Conservation (phyloP, 2,888 invertebrate species). For the Stenodema calcarata region DNA sequence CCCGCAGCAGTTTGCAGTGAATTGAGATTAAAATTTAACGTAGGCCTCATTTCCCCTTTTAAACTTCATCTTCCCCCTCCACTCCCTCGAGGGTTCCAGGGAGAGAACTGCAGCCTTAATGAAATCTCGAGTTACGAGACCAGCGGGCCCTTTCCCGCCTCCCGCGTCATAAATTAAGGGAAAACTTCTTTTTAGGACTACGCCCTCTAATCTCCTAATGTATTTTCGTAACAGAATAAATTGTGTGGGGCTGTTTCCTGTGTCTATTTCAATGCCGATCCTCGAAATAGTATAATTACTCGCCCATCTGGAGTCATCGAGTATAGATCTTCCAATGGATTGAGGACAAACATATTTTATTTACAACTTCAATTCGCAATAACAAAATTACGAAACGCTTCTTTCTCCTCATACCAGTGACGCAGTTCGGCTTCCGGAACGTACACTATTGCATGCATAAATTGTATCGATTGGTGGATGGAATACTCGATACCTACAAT, state of each 20-base stretch:
- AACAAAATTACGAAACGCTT: too few relatives aligned
- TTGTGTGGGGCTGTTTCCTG: neutral
- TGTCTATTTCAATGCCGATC: neutral
- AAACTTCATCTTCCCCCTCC: neutral
- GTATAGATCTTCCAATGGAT: neutral
- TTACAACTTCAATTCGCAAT: too few relatives aligned
- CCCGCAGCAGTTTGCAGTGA: neutral
- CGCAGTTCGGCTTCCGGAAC: too few relatives aligned
- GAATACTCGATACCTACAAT: too few relatives aligned
- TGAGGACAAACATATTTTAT: neutral
- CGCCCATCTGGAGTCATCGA: neutral
- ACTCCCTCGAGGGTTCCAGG: slow-evolving; percentile 4
- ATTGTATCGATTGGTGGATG: too few relatives aligned
- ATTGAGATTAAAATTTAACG: slow-evolving; percentile 34
- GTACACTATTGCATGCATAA: too few relatives aligned
- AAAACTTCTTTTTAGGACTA: neutral
- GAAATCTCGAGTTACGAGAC: slow-evolving; percentile 33
- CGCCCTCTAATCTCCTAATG: slow-evolving; percentile 26
- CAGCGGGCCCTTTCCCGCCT: neutral
- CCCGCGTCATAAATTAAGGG: slow-evolving; percentile 24
- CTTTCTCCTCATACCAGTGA: too few relatives aligned
- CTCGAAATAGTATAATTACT: neutral
- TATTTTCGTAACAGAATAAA: slow-evolving; percentile 12
- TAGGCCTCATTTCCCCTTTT: slow-evolving; percentile 6
- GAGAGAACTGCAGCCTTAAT: slow-evolving; percentile 5